Evolutionary conservation across 2,797 vertebrate genomes (phyloP).

Genomic region (Emys orbicularis): DNA sequence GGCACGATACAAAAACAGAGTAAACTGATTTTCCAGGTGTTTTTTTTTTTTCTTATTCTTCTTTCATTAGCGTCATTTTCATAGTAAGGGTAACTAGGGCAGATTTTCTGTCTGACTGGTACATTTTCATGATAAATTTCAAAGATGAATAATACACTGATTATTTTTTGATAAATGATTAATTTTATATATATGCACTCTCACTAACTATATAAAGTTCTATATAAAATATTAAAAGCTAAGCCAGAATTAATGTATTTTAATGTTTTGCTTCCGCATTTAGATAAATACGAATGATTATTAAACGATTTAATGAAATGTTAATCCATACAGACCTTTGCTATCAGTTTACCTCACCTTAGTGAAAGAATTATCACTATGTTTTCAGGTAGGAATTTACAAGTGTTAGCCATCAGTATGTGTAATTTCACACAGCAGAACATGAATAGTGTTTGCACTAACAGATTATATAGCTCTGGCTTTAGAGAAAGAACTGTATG

Average conservation of each 20-base stretch:
- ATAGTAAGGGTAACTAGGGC: neutral
- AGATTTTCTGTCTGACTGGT: neutral
- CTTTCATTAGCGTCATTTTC: neutral
- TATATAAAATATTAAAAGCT: neutral
- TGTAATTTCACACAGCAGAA: neutral
- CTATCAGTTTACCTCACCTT: neutral
- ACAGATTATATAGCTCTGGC: neutral
- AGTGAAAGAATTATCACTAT: neutral
- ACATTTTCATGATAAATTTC: neutral
- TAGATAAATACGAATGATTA: neutral
- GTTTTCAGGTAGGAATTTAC: slow-evolving; percentile 18
- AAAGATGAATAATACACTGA: neutral
- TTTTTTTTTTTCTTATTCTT: neutral
- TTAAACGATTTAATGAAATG: neutral
- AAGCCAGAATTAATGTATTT: neutral
- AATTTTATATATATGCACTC: neutral
- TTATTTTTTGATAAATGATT: neutral
- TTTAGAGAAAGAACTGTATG: neutral
- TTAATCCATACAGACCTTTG: neutral
- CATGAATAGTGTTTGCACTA: neutral
- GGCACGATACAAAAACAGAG: neutral
- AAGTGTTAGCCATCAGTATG: neutral
- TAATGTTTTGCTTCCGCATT: neutral
- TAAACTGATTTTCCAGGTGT: neutral
- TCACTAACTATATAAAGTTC: neutral